Evolutionary conservation across 2,888 invertebrate genomes (phyloP), one percentile per base, ranked within the genome.

Genomic region (Chromoteleia sp.): DNA sequence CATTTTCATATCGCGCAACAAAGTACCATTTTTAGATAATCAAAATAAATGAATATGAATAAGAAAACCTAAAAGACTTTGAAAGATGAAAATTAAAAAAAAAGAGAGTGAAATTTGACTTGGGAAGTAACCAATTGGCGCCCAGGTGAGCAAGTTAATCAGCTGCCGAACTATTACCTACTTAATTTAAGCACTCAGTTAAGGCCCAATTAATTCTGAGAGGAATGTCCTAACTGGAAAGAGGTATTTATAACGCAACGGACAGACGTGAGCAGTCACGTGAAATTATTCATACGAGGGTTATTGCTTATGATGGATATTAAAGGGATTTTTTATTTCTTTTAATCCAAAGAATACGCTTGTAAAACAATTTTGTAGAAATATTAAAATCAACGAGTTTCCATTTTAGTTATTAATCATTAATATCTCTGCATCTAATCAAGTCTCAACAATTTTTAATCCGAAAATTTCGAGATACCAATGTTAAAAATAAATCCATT

Each of bases 121-220:
- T 76, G 76, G 68, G 76, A 59, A 43, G 52, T 21, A 68, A 68
- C 68, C 76, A 76, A 76, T 76, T 76, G 76, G 68, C 68, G 68
- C 12, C 76, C 68, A 76, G 76, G 76, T 76, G 61, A 59, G 76
- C 61, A 61, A 12, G 76, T 52, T 76, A 76, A 76, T 76, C 76
- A 68, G 68, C 45, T 68, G 19, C 68, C 68, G 54, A 76, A 68
- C 52, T 54, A 54, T 75, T 63, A 25, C 58, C 73, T 75, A 50
- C 58, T n/a, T n/a, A n/a, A n/a, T 75, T 75, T 8, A 74, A 56
- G 59, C 59, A 21, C 36, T 52, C 52, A 58, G 45, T 75, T 50
- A 65, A 75, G 58, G 67, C 65, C 65, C 67, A 75, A 75, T 67
- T 75, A 67, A 75, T 75, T 75, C 58, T 6, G 21, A 29, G 30